Base-by-base conservation (phyloP, 1,140 invertebrate species). In the Centruroides sculpturatus region DNA sequence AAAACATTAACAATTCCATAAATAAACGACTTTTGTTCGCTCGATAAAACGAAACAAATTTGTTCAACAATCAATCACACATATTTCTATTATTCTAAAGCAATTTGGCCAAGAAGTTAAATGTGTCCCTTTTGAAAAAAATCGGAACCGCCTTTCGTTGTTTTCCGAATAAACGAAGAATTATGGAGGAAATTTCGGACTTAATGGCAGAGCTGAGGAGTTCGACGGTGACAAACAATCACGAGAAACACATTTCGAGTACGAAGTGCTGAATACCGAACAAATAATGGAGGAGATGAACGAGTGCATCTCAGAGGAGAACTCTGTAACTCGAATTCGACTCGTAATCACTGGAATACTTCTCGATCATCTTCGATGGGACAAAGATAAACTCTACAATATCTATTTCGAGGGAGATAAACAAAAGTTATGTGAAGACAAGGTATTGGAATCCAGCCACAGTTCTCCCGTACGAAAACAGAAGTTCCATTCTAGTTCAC, bases 201-300 rank as follows among this genome's bases (percentile, higher is more conserved):
- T 1, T 23, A 23, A 23, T 23, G 23, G 2, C 23, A 0, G 23
- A 23, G 23, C 23, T 2, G 23, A 23, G 1, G 23, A 0, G 23
- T 23, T 23, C 23, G 23, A 23, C 2, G 23, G 23, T 2, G 23
- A 23, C n/a, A n/a, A n/a, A n/a, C n/a, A n/a, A n/a, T 23, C 23
- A 2, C 23, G 23, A 23, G 23, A 23, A 23, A 23, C 23, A 2
- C 23, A 23, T 23, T 23, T 23, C 23, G 23, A 23, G 23, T 95
- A 86, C 75, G 88, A 95, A 78, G 92, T 97, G 61, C 78, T 97
- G 56, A 89, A 89, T 49, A 94, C 92, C 35, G 92, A 97, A 72
- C 85, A 93, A 81, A 95, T 97, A 72, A 91, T 97, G 59, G 85
- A 93, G 73, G 88, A 95, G 76, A 97, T 97, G 92, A 85, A 92